Evolutionary conservation across 2,113 vertebrate genomes (phyloP).

Genomic region (Rhabdornis inornatus): DNA sequence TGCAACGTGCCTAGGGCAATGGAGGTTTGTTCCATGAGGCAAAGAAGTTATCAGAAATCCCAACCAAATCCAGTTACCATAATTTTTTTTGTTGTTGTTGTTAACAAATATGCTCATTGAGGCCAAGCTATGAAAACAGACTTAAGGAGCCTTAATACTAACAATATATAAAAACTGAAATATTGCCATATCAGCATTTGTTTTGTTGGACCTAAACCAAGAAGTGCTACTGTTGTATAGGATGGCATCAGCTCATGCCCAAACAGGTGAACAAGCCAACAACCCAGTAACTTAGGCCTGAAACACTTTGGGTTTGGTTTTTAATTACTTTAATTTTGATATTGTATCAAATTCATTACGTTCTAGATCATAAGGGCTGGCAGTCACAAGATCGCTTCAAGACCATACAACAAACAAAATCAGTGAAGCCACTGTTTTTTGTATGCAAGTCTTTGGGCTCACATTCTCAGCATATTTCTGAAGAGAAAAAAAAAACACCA

Average conservation of each 20-base stretch:
- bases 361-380: not conserved
- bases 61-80: not conserved
- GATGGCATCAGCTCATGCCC: not conserved
- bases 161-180: not conserved
- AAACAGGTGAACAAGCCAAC: not conserved
- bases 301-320: not conserved
- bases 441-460: not conserved
- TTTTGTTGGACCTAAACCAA: not conserved
- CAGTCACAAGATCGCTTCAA: not conserved
- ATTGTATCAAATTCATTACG: not conserved
- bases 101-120: not conserved
- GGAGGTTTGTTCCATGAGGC: not conserved
- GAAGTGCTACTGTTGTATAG: not conserved
- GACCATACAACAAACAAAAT: not conserved
- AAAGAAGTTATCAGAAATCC: not conserved
- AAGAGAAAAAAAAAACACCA: not conserved
- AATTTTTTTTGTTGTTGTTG: not conserved
- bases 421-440: not conserved
- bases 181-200: not conserved
- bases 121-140: not conserved
- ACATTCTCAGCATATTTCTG: not conserved
- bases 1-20: not conserved
- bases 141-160: not conserved
- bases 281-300: not conserved
- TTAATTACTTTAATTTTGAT: not conserved